A percentile compares a stretch with the other conserved stretches of the same genome.
Conservation (phyloP, 2,888 invertebrate genomes). For the Strigamia transsilvanica region DNA sequence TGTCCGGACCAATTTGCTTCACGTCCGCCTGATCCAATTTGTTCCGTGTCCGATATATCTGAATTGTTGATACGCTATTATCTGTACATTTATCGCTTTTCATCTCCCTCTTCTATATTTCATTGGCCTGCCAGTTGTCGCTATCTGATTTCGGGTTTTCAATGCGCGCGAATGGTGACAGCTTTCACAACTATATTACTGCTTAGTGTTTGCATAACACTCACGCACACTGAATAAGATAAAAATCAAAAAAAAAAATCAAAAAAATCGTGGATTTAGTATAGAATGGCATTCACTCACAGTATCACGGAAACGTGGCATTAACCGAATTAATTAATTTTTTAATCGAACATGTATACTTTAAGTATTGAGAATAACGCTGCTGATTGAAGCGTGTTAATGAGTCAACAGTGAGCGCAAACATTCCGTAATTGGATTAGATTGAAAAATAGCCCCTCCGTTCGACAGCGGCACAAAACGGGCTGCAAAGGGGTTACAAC, state of each 20-base stretch:
- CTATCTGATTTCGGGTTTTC: background rate
- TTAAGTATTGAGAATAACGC: background rate
- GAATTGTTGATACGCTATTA: too few species aligned
- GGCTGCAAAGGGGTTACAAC: slow-evolving; percentile 23
- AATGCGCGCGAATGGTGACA: slow-evolving; percentile 3
- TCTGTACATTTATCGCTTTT: background rate
- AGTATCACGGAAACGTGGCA: too few species aligned
- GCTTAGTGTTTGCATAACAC: background rate
- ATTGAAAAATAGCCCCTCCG: slow-evolving; percentile 33
- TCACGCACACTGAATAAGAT: background rate
- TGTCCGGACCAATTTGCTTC: too few species aligned
- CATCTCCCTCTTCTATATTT: background rate
- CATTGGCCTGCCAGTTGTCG: background rate
- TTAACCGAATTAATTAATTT: background rate
- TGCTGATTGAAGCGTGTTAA: slow-evolving; percentile 46
- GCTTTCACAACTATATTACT: background rate
- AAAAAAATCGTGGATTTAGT: too few species aligned
- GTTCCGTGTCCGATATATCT: too few species aligned
- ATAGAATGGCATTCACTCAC: too few species aligned
- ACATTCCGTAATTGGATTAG: slow-evolving; percentile 25
- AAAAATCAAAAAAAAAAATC: too few species aligned
- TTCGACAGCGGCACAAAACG: background rate
- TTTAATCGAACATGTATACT: background rate
- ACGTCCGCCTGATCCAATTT: too few species aligned
- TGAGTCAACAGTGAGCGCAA: slow-evolving; percentile 20